Evolutionary conservation across 2,113 vertebrate genomes (phyloP).

Genomic region (Cyprinodon brontotheroides): DNA sequence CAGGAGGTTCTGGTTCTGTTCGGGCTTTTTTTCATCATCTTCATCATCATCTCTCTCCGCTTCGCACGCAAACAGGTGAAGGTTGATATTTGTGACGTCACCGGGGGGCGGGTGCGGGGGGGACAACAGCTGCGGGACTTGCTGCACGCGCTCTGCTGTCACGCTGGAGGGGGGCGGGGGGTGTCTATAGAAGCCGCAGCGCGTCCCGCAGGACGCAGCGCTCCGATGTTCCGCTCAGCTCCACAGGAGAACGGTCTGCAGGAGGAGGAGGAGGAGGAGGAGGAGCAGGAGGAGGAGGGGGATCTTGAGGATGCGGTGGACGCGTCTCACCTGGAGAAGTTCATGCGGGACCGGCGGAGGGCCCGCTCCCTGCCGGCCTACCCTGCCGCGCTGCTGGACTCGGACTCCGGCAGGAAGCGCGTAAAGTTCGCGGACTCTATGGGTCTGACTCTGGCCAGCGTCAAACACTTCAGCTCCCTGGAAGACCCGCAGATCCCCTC

Average conservation of each 20-base stretch:
- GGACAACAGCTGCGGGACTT: neutral
- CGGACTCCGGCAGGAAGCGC: slow-evolving; percentile 75
- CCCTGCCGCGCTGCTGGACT: slow-evolving; percentile 56
- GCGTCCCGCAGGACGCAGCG: neutral
- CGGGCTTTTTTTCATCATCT: too few relatives aligned
- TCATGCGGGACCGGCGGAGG: slow-evolving; percentile 69
- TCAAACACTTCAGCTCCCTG: slow-evolving; percentile 86
- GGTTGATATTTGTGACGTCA: slow-evolving; percentile 23
- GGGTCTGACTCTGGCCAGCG: slow-evolving; percentile 86
- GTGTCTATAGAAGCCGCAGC: slow-evolving; percentile 48
- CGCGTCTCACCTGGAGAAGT: slow-evolving; percentile 57
- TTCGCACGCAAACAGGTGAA: slow-evolving; percentile 22
- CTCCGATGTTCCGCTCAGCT: slow-evolving; percentile 41
- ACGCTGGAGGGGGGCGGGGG: neutral
- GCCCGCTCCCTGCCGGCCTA: slow-evolving; percentile 74
- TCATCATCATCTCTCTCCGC: neutral
- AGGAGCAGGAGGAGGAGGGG: slow-evolving; percentile 26
- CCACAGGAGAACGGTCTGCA: slow-evolving; percentile 31
- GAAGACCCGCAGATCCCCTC: slow-evolving; percentile 87
- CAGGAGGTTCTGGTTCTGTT: too few relatives aligned
- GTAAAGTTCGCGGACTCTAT: slow-evolving; percentile 91
- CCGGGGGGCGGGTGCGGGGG: neutral
- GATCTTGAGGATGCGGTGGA: slow-evolving; percentile 65
- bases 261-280: slow-evolving; percentile 6
- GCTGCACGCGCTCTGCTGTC: slow-evolving; percentile 18